These are phyloP conservation scores for Cladorhizidae sp. DNA, from an alignment of 37 sponge, comb jelly and placozoan species.

Conservation along the genomic window DNA sequence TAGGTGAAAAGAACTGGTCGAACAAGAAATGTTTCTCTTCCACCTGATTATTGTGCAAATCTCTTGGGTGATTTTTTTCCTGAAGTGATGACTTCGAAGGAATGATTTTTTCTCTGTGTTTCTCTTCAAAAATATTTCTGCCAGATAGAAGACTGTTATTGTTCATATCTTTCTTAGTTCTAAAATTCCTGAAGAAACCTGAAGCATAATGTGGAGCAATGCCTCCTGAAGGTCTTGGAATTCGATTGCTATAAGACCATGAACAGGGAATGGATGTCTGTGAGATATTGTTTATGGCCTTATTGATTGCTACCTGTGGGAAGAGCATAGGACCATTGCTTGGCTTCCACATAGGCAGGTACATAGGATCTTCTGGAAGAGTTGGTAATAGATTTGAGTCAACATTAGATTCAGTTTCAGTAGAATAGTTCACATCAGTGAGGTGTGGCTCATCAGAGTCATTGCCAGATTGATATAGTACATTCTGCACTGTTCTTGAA, in stretches of 20 bases:
- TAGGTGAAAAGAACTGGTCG: not conserved
- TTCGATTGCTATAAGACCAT: conserved; percentile 5
- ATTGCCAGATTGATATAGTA: conserved; percentile 14
- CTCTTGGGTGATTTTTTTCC: not conserved
- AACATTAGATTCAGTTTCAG: not conserved
- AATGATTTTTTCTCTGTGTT: no score
- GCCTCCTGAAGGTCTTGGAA: conserved; percentile 20
- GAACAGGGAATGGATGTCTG: conserved; percentile 15
- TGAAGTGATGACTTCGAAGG: not conserved
- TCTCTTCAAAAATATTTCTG: no score
- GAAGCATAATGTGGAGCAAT: conserved; percentile 52
- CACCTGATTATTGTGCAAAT: not conserved
- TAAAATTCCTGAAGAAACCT: conserved; percentile 41
- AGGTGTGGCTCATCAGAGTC: not conserved
- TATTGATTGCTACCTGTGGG: not conserved
- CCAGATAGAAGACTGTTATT: no score
- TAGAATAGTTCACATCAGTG: not conserved
- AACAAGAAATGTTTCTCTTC: not conserved
- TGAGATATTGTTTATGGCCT: not conserved
- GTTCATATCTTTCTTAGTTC: no score
- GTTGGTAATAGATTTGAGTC: not conserved
- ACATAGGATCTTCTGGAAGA: not conserved
- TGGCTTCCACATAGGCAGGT: no score
- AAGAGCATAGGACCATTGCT: no score
- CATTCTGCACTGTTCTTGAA: conserved; percentile 28